A percentile compares a stretch with the other conserved stretches of the same genome.
phyloP scores from a whole-genome alignment of 2,113 vertebrate genomes.

The Lophochroa leadbeateri region DNA sequence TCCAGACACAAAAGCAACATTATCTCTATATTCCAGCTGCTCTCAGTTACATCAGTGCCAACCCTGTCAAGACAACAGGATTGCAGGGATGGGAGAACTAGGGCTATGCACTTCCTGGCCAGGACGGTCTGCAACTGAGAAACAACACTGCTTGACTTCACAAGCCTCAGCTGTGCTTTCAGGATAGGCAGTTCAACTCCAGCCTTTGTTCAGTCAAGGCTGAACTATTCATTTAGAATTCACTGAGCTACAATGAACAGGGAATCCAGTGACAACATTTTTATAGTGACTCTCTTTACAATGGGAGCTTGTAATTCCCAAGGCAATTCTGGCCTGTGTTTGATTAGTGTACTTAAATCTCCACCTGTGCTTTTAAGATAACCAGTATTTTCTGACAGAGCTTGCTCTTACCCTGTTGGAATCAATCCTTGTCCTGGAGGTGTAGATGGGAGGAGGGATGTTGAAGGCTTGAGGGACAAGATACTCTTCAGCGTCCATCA shows the following conservation, averaged over 20 bases:
- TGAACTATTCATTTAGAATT: not conserved
- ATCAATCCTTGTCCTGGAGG: constrained; percentile 85
- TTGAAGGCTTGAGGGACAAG: constrained; percentile 92
- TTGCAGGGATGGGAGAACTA: not conserved
- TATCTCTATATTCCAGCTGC: constrained; percentile 10
- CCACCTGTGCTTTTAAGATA: not conserved
- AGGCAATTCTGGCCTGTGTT: constrained; percentile 2
- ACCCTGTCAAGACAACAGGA: not conserved
- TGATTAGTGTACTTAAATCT: not conserved
- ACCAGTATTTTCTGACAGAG: not conserved
- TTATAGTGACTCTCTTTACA: not conserved
- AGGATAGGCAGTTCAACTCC: not conserved
- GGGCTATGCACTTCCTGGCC: not conserved
- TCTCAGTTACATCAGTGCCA: not conserved
- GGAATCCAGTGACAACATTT: not conserved
- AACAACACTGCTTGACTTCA: not conserved
- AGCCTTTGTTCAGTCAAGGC: not conserved
- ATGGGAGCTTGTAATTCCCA: not conserved
- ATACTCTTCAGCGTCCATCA: constrained; percentile 99
- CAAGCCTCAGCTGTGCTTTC: not conserved
- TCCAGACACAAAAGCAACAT: not conserved
- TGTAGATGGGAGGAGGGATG: constrained; percentile 87
- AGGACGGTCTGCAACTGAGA: not conserved
- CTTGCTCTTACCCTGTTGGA: constrained; percentile 88
- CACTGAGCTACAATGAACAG: not conserved